Evolutionary conservation across 1,140 invertebrate species (phyloP).

Genomic region (Ostrea denselamellosa): DNA sequence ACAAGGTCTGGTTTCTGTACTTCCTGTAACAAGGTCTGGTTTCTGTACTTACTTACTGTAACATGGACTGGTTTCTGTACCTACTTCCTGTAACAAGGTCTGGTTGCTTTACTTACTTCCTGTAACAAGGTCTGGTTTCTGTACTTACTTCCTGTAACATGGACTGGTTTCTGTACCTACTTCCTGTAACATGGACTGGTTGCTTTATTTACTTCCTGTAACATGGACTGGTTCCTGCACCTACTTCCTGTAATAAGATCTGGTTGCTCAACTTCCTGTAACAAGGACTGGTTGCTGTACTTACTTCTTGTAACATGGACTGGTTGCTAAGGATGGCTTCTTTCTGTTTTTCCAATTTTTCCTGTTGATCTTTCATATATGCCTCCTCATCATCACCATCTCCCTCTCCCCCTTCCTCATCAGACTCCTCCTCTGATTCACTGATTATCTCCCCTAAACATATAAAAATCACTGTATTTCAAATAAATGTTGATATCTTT

Average conservation of each 20-base stretch:
- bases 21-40: background rate
- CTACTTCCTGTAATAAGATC: slow-evolving; percentile 75
- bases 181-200: background rate
- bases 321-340: slow-evolving; percentile 81
- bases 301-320: slow-evolving; percentile 80
- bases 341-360: slow-evolving; percentile 81
- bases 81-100: background rate
- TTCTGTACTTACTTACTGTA: slow-evolving; percentile 77
- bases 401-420: slow-evolving; percentile 76
- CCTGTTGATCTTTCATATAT: slow-evolving; percentile 79
- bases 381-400: slow-evolving; percentile 78
- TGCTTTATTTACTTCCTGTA: background rate
- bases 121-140: background rate
- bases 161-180: background rate
- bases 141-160: background rate
- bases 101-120: background rate
- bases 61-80: slow-evolving; percentile 79
- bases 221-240: background rate
- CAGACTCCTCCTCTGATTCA: slow-evolving; percentile 72
- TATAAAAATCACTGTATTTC: background rate
- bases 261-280: background rate
- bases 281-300: background rate
- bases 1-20: background rate
- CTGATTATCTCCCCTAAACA: slow-evolving; percentile 68
- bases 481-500: too few species aligned